Conservation (phyloP, 2,888 invertebrate genomes). For the Maniola hyperantus region DNA sequence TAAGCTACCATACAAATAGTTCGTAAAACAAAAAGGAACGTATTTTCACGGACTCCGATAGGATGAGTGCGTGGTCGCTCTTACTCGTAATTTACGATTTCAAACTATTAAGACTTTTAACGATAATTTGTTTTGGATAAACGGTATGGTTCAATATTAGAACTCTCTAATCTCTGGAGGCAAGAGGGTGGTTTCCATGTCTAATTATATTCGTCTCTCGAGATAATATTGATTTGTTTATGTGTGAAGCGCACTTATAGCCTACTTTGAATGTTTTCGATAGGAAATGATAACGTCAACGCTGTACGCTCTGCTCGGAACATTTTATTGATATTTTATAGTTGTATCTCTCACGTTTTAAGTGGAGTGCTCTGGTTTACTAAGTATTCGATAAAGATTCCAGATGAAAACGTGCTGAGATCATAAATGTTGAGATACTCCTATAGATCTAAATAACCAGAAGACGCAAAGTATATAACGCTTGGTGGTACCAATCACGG, state of each 20-base stretch:
- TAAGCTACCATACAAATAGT: too few species aligned
- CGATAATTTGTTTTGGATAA: slow-evolving; percentile 7
- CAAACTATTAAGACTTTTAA: slow-evolving; percentile 1
- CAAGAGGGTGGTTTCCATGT: slow-evolving; percentile 28
- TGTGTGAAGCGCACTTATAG: slow-evolving; percentile 37
- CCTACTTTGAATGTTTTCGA: slow-evolving; percentile 23
- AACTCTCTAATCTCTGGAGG: slow-evolving; percentile 21
- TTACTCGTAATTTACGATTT: not conserved
- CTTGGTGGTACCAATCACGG: too few species aligned
- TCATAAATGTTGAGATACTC: not conserved
- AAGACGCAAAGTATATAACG: too few species aligned
- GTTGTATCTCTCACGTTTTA: slow-evolving; percentile 16
- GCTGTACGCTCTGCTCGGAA: not conserved
- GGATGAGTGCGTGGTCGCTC: too few species aligned
- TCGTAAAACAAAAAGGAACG: too few species aligned
- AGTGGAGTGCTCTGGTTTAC: slow-evolving; percentile 20
- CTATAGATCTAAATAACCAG: too few species aligned
- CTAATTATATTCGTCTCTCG: slow-evolving; percentile 23
- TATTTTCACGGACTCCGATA: too few species aligned
- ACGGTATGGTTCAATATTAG: slow-evolving; percentile 8
- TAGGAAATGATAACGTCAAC: slow-evolving; percentile 15
- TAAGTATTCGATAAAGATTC: not conserved
- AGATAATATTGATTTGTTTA: slow-evolving; percentile 38
- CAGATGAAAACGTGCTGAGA: not conserved
- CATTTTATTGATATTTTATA: slow-evolving; percentile 15